Percentiles rank a stretch among this genome's conserved stretches.
These are phyloP conservation scores for Tringa solitaria DNA, from an alignment of 2,113 vertebrate genomes.

Conservation along the genomic window DNA sequence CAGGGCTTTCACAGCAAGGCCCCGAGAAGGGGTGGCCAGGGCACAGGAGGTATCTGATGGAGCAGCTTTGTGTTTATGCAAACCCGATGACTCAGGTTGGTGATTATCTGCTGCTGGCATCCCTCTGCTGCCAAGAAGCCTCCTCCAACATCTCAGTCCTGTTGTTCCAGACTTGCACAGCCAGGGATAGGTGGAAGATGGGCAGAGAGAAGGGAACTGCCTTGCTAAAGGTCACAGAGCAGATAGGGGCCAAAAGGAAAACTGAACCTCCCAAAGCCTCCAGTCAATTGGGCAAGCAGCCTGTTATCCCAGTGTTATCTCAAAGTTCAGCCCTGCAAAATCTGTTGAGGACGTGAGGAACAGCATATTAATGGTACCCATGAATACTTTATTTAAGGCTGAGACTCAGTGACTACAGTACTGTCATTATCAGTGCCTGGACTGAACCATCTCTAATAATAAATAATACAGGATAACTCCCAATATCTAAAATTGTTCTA, in stretches of 20 bases:
- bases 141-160: not conserved
- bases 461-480: constrained; percentile 34
- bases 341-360: not conserved
- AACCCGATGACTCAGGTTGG: not conserved
- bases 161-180: not conserved
- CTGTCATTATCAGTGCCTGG: constrained; percentile 1
- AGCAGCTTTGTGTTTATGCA: not conserved
- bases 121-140: not conserved
- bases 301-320: not conserved
- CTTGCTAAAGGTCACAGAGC: not conserved
- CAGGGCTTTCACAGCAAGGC: not conserved
- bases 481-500: not conserved
- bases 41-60: not conserved
- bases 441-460: not conserved
- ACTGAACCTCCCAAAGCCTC: not conserved
- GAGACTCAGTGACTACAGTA: constrained; percentile 5
- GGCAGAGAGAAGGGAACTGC: not conserved
- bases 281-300: not conserved
- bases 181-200: not conserved
- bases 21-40: not conserved
- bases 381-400: constrained; percentile 36
- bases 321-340: not conserved
- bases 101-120: not conserved
- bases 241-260: not conserved
- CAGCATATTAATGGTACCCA: not conserved